A percentile compares a stretch with the other conserved stretches of the same genome.
phyloP scores from a whole-genome alignment of 2,113 vertebrate genomes.

The Sinocyclocheilus rhinocerous region DNA sequence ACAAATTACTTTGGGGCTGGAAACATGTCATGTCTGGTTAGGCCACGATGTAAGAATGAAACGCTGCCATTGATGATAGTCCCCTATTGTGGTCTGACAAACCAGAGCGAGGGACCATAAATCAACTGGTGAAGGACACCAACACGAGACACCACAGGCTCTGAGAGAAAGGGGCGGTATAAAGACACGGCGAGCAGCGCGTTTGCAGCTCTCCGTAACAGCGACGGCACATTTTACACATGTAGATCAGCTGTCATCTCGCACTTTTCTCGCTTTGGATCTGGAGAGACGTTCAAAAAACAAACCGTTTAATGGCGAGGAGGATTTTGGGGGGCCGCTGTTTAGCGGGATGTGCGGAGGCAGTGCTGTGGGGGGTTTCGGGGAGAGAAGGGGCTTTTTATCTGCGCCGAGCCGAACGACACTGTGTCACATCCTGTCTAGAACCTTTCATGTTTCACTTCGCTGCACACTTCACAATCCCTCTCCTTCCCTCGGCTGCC shows the following conservation, averaged over 20 bases:
- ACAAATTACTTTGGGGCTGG: background rate
- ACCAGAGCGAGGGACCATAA: constrained; percentile 67
- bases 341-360: background rate
- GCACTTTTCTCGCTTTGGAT: constrained; percentile 18
- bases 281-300: constrained; percentile 39
- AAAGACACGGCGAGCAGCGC: background rate
- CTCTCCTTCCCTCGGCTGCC: constrained; percentile 49
- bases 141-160: background rate
- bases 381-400: constrained; percentile 59
- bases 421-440: constrained; percentile 68
- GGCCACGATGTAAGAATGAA: constrained; percentile 26
- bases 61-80: constrained; percentile 57
- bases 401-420: constrained; percentile 65
- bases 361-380: constrained; percentile 47
- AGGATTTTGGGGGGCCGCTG: constrained; percentile 33
- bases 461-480: constrained; percentile 69
- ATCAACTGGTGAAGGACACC: constrained; percentile 73
- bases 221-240: constrained; percentile 30
- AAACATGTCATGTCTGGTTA: constrained; percentile 28
- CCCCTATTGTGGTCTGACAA: constrained; percentile 71
- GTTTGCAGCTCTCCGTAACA: background rate
- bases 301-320: constrained; percentile 51
- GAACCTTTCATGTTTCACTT: constrained; percentile 69
- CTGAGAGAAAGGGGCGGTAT: constrained; percentile 19
- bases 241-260: constrained; percentile 49